Conservation (phyloP, 2,113 vertebrate species). For the Gulo gulo region DNA sequence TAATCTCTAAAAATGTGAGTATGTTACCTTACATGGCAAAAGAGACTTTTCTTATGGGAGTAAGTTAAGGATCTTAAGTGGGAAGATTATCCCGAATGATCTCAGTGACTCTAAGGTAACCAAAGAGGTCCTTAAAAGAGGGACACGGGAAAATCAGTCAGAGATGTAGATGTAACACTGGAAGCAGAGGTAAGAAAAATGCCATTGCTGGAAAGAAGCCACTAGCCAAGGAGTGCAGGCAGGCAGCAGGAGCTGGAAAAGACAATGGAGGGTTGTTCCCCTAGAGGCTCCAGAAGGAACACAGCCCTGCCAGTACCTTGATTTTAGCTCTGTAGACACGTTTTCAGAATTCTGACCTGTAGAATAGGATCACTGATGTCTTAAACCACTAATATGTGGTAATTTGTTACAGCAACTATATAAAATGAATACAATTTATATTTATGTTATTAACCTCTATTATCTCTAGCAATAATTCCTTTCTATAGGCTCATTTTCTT, state of each 20-base stretch:
- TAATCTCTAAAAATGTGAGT: not conserved
- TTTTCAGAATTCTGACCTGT: not conserved
- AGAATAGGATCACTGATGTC: not conserved
- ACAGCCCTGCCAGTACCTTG: not conserved
- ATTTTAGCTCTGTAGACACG: not conserved
- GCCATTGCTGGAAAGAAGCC: not conserved
- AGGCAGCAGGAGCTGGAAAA: too few relatives aligned
- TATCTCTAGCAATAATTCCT: not conserved
- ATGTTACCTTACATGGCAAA: not conserved
- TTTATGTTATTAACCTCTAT: not conserved
- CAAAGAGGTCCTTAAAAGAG: not conserved
- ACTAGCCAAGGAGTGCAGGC: not conserved
- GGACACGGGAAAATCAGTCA: not conserved
- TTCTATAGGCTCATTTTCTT: not conserved
- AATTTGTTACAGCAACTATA: not conserved
- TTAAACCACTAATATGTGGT: not conserved
- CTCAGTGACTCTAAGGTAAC: not conserved
- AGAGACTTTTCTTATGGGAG: not conserved
- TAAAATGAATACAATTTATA: not conserved
- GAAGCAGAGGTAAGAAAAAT: not conserved
- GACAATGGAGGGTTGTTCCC: not conserved
- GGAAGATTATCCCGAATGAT: not conserved
- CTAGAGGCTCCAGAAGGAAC: not conserved
- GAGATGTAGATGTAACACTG: not conserved
- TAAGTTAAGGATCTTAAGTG: not conserved